Evolutionary conservation across 2,888 invertebrate genomes (phyloP), one percentile per base, ranked within the genome.

Genomic region (Latrodectus elegans): DNA sequence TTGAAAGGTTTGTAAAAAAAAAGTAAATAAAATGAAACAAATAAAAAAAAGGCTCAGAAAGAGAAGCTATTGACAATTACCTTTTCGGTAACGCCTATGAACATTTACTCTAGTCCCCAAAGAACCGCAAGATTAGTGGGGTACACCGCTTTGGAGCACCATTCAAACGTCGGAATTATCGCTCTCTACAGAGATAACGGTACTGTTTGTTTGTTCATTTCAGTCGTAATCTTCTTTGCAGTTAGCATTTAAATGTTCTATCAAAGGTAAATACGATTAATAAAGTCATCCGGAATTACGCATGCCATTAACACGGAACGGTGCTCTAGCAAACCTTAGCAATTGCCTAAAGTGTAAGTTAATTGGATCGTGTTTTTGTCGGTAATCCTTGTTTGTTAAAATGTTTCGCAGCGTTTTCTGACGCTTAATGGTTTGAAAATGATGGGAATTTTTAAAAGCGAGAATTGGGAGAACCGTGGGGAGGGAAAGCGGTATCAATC

Each of bases 301-400:
- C 38, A 49, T 72, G 77, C 71, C 81, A 81, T 87, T 87, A 87
- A 76, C 72, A 77, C 17, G 72, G 72, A 81, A 77, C 55, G 55
- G 74, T 71, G 60, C 71, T 26, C 65, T 73, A 49, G 67, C 71
- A 65, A 84, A 80, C 52, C 72, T 51, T 22, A 71, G 53, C 53
- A 86, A 86, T 86, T 80, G 74, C 75, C 80, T 64, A 80, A 80
- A 76, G 76, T 81, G 76, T 51, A 55, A 52, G 76, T 65, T 87
- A 82, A 87, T 87, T 87, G 86, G 86, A 87, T 87, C 86, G 55
- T 81, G 86, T 87, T 87, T 86, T 87, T 87, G 86, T 81, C 38
- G 67, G 49, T 77, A 87, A 81, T 87, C 81, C 81, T 76, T 81
- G 72, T 81, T 82, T 82, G 81, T 87, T 87, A 71, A 82, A 81